Evolutionary conservation across 2,888 invertebrate genomes (phyloP).

Genomic region (Schizotus pectinicornis): DNA sequence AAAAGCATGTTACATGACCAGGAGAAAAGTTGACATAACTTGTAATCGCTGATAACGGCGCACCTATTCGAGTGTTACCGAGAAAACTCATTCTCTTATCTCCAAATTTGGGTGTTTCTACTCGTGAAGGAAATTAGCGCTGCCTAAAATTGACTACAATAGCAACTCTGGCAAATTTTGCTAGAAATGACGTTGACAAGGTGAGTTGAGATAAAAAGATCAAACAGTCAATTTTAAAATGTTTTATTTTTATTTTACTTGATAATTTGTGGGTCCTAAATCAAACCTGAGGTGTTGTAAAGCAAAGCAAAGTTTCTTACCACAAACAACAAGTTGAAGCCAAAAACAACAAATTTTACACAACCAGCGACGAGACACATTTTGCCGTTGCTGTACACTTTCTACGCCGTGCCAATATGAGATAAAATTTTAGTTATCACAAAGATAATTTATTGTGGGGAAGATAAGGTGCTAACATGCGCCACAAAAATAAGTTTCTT

Average conservation of each 20-base stretch:
- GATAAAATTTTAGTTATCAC: no score
- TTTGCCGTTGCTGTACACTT: background rate
- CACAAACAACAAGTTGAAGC: constrained; percentile 26
- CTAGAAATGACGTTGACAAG: no score
- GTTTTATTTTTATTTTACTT: background rate
- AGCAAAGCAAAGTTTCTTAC: constrained; percentile 10
- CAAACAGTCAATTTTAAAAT: no score
- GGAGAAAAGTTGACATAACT: no score
- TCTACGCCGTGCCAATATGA: no score
- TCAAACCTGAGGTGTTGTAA: background rate
- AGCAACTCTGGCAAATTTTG: no score
- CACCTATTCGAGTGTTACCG: background rate
- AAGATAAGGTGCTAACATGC: no score
- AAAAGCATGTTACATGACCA: no score
- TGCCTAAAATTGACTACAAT: background rate
- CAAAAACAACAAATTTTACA: constrained; percentile 22
- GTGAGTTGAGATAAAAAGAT: no score
- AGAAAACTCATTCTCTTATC: background rate
- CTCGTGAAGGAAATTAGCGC: background rate
- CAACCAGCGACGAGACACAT: constrained; percentile 23
- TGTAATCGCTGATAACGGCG: no score
- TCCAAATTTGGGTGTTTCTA: background rate
- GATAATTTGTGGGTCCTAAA: background rate
- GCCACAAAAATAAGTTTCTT: no score
- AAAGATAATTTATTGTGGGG: no score